Base-by-base conservation (phyloP, 2,888 invertebrate species). In the Pandemis cinnamomeana region DNA sequence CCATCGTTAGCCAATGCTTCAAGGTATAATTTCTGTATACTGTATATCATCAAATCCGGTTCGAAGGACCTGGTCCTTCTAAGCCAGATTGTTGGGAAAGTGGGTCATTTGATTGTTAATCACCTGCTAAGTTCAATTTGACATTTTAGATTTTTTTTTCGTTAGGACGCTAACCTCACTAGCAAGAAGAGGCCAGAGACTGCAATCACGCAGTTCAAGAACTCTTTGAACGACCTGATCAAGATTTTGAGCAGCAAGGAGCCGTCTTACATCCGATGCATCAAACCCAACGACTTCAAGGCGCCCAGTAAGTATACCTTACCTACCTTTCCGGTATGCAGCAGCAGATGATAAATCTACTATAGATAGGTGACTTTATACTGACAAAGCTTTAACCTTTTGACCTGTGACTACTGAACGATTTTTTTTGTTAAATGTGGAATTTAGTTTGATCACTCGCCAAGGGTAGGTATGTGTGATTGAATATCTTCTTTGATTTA, bases 261-360 rank as follows among this genome's bases (percentile, higher is more conserved):
- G 86, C 98, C 98, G 0, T 98, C 98, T 2, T 99, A 99, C 89
- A 97, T 99, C 80, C 95, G 99, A 72, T 99, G 98, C 89, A 98
- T 99, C 86, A 99, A 99, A 86, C 98, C 99, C 3, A 99, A 99
- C 84, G 98, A 98, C 84, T 94, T 95, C 82, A 98, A 98, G 89
- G 94, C 94, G 76, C 90, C 97, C 61, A 95, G 96, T 95, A 84
- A 92, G 90, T 60, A 36, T 55, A 20, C 6, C 15, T 20, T 15
- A 15, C 15, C n/a, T n/a, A 5, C 51, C n/a, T 15, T 1, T 48
- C 5, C 8, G 2, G 48, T 2, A 8, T 8, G 7, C 42, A 42
- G 42, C 3, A 42, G 42, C 6, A 46, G 0, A 46, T 46, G 46
- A 46, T 7, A 10, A 46, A 46, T 20, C 20, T 20, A 20, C 20